Evolutionary conservation across 2,113 vertebrate genomes (phyloP).

Genomic region (Triplophysa dalaica): DNA sequence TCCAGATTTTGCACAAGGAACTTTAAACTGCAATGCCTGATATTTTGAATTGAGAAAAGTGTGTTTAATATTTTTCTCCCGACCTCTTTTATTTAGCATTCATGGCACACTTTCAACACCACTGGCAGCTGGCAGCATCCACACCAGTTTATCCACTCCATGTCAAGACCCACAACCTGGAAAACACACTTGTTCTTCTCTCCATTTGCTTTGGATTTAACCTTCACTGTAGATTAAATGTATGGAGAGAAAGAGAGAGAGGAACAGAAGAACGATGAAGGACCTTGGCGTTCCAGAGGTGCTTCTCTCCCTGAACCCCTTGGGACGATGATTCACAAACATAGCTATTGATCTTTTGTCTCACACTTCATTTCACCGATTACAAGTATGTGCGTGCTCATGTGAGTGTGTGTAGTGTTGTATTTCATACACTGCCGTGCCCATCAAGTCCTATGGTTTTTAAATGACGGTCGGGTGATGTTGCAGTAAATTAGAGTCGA

Average conservation of each 20-base stretch:
- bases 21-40: neutral
- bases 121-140: slow-evolving; percentile 12
- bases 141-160: slow-evolving; percentile 19
- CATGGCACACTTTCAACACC: neutral
- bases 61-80: neutral
- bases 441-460: slow-evolving; percentile 32
- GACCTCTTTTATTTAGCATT: neutral
- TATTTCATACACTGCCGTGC: slow-evolving; percentile 29
- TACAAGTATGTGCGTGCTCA: neutral
- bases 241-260: slow-evolving; percentile 57
- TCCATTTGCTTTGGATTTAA: slow-evolving; percentile 72
- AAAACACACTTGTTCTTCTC: slow-evolving; percentile 57
- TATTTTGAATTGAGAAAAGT: neutral
- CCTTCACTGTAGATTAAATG: slow-evolving; percentile 69
- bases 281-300: slow-evolving; percentile 26
- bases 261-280: slow-evolving; percentile 18
- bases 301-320: slow-evolving; percentile 58
- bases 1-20: neutral
- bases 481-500: slow-evolving; percentile 26
- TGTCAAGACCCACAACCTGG: slow-evolving; percentile 61
- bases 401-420: slow-evolving; percentile 47
- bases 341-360: slow-evolving; percentile 75
- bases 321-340: slow-evolving; percentile 68
- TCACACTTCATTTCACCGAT: slow-evolving; percentile 46
- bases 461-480: slow-evolving; percentile 28